phyloP scores from a whole-genome alignment of 2,888 invertebrate species.

The Hydraecia micacea region DNA sequence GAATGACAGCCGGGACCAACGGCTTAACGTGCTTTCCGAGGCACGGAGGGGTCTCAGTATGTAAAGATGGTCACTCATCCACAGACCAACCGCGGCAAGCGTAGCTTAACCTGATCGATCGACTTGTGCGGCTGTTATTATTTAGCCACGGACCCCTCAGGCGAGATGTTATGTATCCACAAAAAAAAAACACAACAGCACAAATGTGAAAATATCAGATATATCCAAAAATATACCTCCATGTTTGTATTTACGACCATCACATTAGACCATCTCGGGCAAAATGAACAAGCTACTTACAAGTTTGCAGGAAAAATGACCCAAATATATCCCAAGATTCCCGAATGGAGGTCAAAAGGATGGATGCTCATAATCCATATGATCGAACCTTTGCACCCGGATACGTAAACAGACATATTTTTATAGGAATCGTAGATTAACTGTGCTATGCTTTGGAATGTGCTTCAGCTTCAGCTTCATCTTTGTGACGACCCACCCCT shows the following conservation, averaged over 20 bases:
- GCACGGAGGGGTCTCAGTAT: no score
- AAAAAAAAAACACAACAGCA: neutral
- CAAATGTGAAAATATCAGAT: neutral
- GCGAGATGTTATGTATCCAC: neutral
- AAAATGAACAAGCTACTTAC: constrained; percentile 15
- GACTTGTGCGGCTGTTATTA: no score
- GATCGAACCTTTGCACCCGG: constrained; percentile 42
- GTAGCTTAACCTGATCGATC: no score
- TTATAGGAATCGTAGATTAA: neutral
- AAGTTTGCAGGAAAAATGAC: constrained; percentile 31
- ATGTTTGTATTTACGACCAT: constrained; percentile 5
- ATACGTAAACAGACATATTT: constrained; percentile 41
- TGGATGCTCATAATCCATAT: constrained; percentile 46
- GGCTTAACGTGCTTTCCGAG: no score
- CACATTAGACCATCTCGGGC: constrained; percentile 7
- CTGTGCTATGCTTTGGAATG: neutral
- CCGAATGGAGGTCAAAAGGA: constrained; percentile 44
- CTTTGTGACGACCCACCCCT: neutral
- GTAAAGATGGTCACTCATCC: no score
- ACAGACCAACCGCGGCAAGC: no score
- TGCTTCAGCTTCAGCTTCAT: neutral
- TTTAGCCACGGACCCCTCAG: no score
- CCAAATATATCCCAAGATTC: constrained; percentile 32
- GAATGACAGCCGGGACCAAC: no score
- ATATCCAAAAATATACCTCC: neutral